Evolutionary conservation across 2,113 vertebrate species (phyloP).

Genomic region (Shinisaurus crocodilurus): DNA sequence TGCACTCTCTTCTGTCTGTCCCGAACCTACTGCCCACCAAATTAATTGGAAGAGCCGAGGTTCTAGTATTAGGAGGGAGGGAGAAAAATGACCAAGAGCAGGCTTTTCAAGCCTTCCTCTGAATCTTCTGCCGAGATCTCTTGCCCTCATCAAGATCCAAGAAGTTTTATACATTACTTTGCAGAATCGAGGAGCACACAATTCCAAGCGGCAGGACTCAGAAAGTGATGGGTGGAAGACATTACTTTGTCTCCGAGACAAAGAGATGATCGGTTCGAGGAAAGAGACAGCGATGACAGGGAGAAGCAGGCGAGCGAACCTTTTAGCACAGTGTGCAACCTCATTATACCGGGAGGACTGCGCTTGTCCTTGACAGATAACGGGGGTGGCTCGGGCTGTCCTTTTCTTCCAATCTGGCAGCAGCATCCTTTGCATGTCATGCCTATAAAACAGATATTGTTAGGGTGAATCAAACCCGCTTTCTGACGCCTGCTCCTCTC

Average conservation of each 20-base stretch:
- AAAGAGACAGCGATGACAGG: neutral
- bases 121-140: neutral
- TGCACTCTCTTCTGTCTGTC: neutral
- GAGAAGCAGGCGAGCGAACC: neutral
- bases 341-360: neutral
- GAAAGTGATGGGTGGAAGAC: neutral
- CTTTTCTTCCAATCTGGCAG: too few species aligned
- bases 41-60: neutral
- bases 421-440: neutral
- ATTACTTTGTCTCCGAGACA: neutral
- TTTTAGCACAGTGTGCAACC: neutral
- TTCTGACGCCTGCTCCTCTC: neutral
- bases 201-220: neutral
- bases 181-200: neutral
- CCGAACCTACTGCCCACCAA: neutral
- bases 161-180: neutral
- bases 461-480: neutral
- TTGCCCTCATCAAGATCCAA: neutral
- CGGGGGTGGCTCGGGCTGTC: neutral
- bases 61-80: neutral
- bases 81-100: too few species aligned
- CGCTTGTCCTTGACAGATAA: slow-evolving; percentile 2
- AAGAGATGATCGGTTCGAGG: neutral
- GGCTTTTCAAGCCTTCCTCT: neutral
- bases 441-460: neutral